A percentile compares a stretch with the other conserved stretches of the same genome.
phyloP scores from a whole-genome alignment of 2,888 invertebrate species.

The Caenorhabditis sp. region DNA sequence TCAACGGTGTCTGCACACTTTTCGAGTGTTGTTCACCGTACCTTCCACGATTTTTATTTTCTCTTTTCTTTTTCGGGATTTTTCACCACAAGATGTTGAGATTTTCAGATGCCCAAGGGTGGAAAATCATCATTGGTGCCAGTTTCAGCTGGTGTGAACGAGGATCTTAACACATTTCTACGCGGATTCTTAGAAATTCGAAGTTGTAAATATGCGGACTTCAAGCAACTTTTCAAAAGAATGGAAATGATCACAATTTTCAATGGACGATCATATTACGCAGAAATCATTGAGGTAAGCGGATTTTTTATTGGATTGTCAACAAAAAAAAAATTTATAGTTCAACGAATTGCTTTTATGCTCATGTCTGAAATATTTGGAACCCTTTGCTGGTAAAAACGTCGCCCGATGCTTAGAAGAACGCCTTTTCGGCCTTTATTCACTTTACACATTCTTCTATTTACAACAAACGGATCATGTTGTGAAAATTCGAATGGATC shows the following conservation, averaged over 20 bases:
- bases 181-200: constrained; percentile 8
- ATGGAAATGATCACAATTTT: constrained; percentile 20
- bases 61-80: too few species aligned
- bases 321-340: constrained; percentile 8
- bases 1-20: too few species aligned
- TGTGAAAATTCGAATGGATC: constrained; percentile 37
- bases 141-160: constrained; percentile 24
- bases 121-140: constrained; percentile 23
- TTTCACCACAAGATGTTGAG: too few species aligned
- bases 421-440: constrained; percentile 28
- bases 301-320: not conserved
- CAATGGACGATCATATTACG: constrained; percentile 22
- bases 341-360: constrained; percentile 28
- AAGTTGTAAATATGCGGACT: constrained; percentile 10
- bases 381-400: constrained; percentile 6
- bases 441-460: constrained; percentile 31
- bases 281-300: constrained; percentile 31
- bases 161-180: constrained; percentile 22
- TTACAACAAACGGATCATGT: constrained; percentile 20
- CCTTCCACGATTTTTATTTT: too few species aligned
- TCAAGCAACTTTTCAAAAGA: constrained; percentile 13
- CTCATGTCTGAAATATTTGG: constrained; percentile 18
- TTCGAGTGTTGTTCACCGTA: too few species aligned
- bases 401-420: constrained; percentile 15
- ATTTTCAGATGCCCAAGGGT: constrained; percentile 30